Conservation (phyloP, 2,888 invertebrate genomes). For the Fragum sueziense region DNA sequence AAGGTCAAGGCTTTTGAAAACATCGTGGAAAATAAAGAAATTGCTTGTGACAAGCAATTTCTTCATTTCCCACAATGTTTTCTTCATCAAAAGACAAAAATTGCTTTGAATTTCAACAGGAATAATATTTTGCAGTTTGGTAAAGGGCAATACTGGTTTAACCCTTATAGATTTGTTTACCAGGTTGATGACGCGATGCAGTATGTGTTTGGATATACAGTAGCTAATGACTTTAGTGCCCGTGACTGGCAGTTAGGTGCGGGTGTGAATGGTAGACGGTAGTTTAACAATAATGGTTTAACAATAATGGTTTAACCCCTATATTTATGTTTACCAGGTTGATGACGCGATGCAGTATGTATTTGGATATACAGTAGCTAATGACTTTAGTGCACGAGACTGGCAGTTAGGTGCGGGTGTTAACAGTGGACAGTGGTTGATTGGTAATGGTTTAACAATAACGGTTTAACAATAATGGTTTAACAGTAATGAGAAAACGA, state of each 20-base stretch:
- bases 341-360: slow-evolving; percentile 89
- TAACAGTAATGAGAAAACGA: no score
- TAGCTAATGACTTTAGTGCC: slow-evolving; percentile 94
- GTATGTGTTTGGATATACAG: slow-evolving; percentile 92
- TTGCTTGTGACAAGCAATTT: background rate
- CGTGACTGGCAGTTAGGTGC: slow-evolving; percentile 90
- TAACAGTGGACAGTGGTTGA: slow-evolving; percentile 91
- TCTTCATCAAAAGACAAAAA: no score
- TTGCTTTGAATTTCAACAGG: no score
- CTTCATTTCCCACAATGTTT: background rate
- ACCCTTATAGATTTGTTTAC: no score
- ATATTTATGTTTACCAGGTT: slow-evolving; percentile 82
- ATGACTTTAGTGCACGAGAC: slow-evolving; percentile 93
- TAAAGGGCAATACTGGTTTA: no score
- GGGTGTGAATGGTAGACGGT: slow-evolving; percentile 89
- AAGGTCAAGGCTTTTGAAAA: no score
- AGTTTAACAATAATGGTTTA: no score
- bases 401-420: slow-evolving; percentile 87
- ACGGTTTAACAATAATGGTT: no score
- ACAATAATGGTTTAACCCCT: no score
- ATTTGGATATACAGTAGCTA: slow-evolving; percentile 93
- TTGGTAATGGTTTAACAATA: no score
- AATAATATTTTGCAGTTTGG: no score
- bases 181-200: slow-evolving; percentile 88
- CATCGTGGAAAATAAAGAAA: no score